A percentile compares a stretch with the other conserved stretches of the same genome.
phyloP scores from a whole-genome alignment of 2,888 invertebrate species.

The Andrena dorsata region DNA sequence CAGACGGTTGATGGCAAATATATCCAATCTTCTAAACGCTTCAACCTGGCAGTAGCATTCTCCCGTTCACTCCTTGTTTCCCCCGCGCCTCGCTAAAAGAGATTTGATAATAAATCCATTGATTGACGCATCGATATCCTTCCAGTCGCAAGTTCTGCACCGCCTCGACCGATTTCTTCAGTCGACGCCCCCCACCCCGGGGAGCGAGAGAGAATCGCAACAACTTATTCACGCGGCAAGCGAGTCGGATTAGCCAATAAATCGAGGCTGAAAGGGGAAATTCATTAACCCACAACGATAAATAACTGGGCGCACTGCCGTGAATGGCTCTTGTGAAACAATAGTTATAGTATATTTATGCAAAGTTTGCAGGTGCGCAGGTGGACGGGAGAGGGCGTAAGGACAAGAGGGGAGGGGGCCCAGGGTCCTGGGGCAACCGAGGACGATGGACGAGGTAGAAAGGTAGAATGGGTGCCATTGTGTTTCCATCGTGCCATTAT shows the following conservation, averaged over 20 bases:
- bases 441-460: constrained; percentile 44
- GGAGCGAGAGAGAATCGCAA: neutral
- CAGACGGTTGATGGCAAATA: too few species aligned
- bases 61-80: constrained; percentile 12
- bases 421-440: constrained; percentile 43
- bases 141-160: constrained; percentile 6
- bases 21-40: constrained; percentile 21
- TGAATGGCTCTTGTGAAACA: constrained; percentile 76
- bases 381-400: constrained; percentile 53
- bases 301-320: constrained; percentile 76
- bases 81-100: constrained; percentile 40
- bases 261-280: constrained; percentile 79
- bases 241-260: constrained; percentile 77
- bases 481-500: constrained; percentile 78
- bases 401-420: constrained; percentile 17
- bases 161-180: constrained; percentile 27
- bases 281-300: constrained; percentile 83
- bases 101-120: constrained; percentile 38
- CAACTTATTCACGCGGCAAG: constrained; percentile 56
- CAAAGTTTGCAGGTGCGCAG: constrained; percentile 79
- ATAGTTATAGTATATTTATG: constrained; percentile 84
- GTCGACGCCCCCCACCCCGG: neutral
- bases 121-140: constrained; percentile 34
- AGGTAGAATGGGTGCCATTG: constrained; percentile 76
- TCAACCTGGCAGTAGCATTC: constrained; percentile 14